phyloP scores from a whole-genome alignment of 2,888 invertebrate species.

The Atethmia centrago region DNA sequence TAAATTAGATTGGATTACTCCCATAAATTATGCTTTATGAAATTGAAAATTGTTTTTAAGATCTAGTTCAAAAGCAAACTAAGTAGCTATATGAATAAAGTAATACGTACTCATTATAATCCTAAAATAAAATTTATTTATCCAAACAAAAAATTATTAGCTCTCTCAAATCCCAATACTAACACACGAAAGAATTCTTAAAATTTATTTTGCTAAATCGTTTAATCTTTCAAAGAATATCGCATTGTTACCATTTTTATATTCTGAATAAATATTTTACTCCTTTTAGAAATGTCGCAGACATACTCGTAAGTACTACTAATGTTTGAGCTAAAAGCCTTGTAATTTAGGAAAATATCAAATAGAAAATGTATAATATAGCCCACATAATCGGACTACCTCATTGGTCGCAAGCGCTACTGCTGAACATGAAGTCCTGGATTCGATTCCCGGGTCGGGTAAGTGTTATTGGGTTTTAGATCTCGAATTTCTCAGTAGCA shows the following conservation, averaged over 20 bases:
- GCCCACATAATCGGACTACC: too few relatives aligned
- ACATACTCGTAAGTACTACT: not conserved
- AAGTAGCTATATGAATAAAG: not conserved
- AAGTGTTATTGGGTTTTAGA: too few relatives aligned
- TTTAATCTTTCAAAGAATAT: conserved; percentile 1
- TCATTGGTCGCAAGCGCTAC: too few relatives aligned
- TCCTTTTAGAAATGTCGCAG: not conserved
- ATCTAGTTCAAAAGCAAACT: not conserved
- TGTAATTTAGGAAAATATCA: not conserved
- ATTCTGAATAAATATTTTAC: not conserved
- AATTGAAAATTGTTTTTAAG: not conserved
- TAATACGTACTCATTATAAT: not conserved
- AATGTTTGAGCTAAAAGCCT: not conserved
- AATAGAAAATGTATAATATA: not conserved
- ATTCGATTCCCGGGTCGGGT: too few relatives aligned
- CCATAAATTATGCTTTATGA: not conserved
- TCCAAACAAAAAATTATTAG: not conserved
- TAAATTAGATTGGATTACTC: not conserved
- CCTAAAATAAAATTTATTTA: not conserved
- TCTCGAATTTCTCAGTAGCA: too few relatives aligned
- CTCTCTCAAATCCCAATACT: not conserved
- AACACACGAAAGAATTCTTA: not conserved
- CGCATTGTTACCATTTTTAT: not conserved
- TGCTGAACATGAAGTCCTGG: too few relatives aligned
- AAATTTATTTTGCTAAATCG: not conserved